Conservation (phyloP, 2,113 vertebrate species). For the Myxocyprinus asiaticus region DNA sequence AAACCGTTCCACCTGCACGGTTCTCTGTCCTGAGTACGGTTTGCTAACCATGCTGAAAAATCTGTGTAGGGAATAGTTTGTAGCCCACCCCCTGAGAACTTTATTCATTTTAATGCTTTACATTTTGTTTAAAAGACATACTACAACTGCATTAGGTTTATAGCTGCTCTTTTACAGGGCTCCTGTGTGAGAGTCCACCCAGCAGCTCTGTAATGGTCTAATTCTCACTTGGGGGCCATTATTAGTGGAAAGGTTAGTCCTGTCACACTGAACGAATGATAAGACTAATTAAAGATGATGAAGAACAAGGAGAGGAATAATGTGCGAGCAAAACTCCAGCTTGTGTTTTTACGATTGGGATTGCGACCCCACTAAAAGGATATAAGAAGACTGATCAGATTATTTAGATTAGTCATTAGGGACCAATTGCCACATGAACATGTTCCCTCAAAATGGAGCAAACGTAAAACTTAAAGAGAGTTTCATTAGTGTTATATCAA, state of each 20-base stretch:
- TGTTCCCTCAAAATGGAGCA: not conserved
- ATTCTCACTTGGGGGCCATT: slow-evolving; percentile 34
- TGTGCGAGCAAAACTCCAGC: slow-evolving; percentile 26
- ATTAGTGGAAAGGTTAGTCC: slow-evolving; percentile 50
- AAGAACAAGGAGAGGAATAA: slow-evolving; percentile 18
- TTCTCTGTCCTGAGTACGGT: no score
- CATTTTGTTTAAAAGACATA: not conserved
- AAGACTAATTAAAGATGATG: slow-evolving; percentile 46
- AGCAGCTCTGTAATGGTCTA: slow-evolving; percentile 45
- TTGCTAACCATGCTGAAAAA: no score
- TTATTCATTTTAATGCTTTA: not conserved
- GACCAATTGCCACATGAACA: not conserved
- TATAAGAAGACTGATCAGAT: not conserved
- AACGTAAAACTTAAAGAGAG: not conserved
- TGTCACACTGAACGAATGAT: slow-evolving; percentile 36
- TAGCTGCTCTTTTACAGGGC: not conserved
- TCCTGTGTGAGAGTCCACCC: slow-evolving; percentile 26
- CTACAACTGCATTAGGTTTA: not conserved
- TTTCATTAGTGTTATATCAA: not conserved
- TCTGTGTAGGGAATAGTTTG: no score
- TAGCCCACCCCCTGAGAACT: no score
- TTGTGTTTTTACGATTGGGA: not conserved
- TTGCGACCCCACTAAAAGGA: not conserved
- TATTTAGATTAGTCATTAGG: slow-evolving; percentile 2
- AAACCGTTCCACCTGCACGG: no score